phyloP scores from a whole-genome alignment of 1,140 invertebrate species.

The Zaprionus taronus region DNA sequence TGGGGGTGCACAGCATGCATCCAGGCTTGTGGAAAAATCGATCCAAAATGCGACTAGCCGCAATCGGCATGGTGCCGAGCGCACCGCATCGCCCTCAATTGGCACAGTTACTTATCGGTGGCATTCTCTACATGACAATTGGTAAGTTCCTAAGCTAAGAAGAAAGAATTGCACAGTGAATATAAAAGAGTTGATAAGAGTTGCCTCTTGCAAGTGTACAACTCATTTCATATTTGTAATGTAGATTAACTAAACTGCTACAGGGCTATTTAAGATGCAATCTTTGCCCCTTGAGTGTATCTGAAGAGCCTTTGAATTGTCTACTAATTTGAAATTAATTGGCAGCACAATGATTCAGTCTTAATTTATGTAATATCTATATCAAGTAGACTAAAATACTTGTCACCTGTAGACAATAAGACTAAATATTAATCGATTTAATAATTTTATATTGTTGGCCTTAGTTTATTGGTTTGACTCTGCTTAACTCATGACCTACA shows the following conservation, averaged over 20 bases:
- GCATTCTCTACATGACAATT: constrained; percentile 66
- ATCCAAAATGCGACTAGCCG: constrained; percentile 67
- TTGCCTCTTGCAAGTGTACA: no score
- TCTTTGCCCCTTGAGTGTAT: background rate
- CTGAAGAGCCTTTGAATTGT: background rate
- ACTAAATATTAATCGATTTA: no score
- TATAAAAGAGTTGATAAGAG: no score
- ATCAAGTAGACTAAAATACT: no score
- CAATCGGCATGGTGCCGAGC: constrained; percentile 46
- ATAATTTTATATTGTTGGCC: no score
- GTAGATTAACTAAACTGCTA: no score
- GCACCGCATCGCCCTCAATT: constrained; percentile 49
- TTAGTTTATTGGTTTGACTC: no score
- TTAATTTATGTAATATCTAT: background rate
- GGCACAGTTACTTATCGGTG: constrained; percentile 62
- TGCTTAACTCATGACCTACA: no score
- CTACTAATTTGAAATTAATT: background rate
- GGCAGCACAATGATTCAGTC: background rate
- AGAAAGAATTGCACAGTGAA: background rate
- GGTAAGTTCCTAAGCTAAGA: constrained; percentile 52
- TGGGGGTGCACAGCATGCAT: constrained; percentile 51
- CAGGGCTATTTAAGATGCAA: no score
- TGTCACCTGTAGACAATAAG: no score
- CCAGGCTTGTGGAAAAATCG: constrained; percentile 63
- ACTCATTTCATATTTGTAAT: background rate